Conservation (phyloP, 2,888 invertebrate genomes). For the Tetragnatha montana region DNA sequence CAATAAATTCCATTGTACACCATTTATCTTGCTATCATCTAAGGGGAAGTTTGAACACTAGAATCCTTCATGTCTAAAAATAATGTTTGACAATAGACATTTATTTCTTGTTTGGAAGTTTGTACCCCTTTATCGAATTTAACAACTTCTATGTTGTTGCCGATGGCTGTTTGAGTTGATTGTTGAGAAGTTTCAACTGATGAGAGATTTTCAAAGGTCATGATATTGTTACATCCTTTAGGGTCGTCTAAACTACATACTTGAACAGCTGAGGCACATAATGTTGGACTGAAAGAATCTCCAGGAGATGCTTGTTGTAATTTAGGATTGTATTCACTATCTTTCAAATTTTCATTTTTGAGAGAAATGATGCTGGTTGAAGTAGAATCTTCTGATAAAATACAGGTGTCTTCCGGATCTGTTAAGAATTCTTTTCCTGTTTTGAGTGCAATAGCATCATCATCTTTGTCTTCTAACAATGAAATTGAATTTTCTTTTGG, state of each 20-base stretch:
- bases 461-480: not conserved
- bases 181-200: not conserved
- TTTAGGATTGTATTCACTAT: not conserved
- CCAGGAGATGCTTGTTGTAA: not conserved
- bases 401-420: not conserved
- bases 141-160: not conserved
- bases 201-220: too few relatives aligned
- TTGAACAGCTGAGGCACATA: too few relatives aligned
- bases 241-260: too few relatives aligned
- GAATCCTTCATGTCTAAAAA: not conserved
- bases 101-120: not conserved
- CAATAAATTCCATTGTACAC: not conserved
- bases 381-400: not conserved
- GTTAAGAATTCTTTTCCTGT: not conserved
- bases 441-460: not conserved
- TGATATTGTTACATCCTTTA: too few relatives aligned
- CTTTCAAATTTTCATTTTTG: not conserved
- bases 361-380: not conserved
- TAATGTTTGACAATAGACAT: slow-evolving; percentile 11
- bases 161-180: slow-evolving; percentile 1
- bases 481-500: not conserved
- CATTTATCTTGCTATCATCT: not conserved
- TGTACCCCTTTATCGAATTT: slow-evolving; percentile 5
- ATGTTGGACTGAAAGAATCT: not conserved
- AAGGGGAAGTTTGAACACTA: not conserved